These are phyloP conservation scores for Menura novaehollandiae DNA, from an alignment of 2,113 vertebrate genomes.

Conservation along the genomic window DNA sequence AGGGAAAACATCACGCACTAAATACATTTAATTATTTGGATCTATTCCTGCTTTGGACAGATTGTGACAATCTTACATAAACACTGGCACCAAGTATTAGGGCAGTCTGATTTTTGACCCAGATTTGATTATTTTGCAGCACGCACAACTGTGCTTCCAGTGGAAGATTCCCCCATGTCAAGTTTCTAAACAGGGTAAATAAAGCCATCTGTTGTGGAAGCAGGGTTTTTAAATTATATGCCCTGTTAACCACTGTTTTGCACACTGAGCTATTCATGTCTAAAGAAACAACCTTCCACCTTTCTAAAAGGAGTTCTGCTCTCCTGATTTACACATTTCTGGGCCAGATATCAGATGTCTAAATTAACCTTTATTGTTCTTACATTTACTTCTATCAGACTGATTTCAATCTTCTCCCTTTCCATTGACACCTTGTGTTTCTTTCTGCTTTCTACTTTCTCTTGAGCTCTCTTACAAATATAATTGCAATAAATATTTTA, in stretches of 20 bases:
- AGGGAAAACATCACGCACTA: not conserved
- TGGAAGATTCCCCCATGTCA: not conserved
- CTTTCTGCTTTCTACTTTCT: not conserved
- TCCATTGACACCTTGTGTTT: not conserved
- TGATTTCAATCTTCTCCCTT: not conserved
- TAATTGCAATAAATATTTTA: not conserved
- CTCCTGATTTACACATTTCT: not conserved
- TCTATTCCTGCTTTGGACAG: not conserved
- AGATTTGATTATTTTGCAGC: not conserved
- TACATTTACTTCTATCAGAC: not conserved
- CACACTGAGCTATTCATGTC: not conserved
- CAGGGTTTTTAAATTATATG: not conserved
- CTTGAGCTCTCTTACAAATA: not conserved
- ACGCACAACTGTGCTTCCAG: not conserved
- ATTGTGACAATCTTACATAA: not conserved
- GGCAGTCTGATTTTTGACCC: constrained; percentile 1
- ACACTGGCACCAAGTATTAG: not conserved
- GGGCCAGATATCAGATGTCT: not conserved
- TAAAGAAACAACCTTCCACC: not conserved
- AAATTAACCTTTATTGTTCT: not conserved
- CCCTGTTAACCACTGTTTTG: not conserved
- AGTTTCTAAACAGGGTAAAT: not conserved
- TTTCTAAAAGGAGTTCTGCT: not conserved
- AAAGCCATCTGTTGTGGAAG: constrained; percentile 27
- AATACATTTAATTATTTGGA: not conserved